Conservation (phyloP, 1,140 invertebrate species). For the Episyrphus balteatus region DNA sequence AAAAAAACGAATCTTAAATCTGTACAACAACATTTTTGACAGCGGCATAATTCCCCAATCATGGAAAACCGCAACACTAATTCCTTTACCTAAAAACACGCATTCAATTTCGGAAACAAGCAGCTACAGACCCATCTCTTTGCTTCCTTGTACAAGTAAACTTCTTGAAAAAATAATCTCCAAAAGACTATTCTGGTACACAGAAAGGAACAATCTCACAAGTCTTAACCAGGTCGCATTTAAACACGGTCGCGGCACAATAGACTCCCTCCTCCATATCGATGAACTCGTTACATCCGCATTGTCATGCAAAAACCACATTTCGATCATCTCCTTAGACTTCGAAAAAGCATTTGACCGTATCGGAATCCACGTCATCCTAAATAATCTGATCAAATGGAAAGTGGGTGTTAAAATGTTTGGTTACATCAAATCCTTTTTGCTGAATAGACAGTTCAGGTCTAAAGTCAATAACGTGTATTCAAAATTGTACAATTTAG, state of each 20-base stretch:
- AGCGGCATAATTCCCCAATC: background rate
- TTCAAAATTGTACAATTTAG: background rate
- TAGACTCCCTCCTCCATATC: background rate
- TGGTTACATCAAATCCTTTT: constrained; percentile 5
- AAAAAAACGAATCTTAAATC: constrained; percentile 1
- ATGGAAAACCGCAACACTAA: constrained; percentile 3
- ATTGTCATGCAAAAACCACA: constrained; percentile 1
- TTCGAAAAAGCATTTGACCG: constrained; percentile 5
- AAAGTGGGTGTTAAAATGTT: constrained; percentile 5
- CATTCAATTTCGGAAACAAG: constrained; percentile 5
- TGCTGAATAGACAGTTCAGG: background rate
- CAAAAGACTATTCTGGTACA: too few relatives aligned
- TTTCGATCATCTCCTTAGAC: background rate
- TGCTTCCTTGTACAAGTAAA: constrained; percentile 1
- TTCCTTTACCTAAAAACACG: constrained; percentile 7
- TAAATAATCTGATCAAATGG: background rate
- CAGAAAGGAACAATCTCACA: too few relatives aligned
- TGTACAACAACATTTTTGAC: constrained; percentile 4
- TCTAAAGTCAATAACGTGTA: background rate
- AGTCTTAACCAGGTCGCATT: constrained; percentile 2
- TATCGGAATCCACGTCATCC: constrained; percentile 2
- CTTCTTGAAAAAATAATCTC: background rate
- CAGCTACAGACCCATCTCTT: constrained; percentile 2
- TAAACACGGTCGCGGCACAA: background rate
- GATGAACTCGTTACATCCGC: background rate